Evolutionary conservation across 2,113 vertebrate species (phyloP).

Genomic region (Gulo gulo): DNA sequence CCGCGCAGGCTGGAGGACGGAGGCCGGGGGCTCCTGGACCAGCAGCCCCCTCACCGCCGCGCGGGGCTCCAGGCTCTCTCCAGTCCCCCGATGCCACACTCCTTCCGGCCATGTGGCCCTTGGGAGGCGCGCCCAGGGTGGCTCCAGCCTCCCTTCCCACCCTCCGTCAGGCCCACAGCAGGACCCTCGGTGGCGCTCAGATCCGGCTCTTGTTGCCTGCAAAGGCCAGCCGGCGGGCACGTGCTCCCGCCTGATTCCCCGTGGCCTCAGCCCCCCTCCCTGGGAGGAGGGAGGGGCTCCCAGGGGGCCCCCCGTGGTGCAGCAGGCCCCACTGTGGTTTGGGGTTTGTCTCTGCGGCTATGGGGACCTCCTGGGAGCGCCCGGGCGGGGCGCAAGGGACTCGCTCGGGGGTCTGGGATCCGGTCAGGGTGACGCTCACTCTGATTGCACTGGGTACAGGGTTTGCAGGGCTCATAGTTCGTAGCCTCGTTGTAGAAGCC

Average conservation of each 20-base stretch:
- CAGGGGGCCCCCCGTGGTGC: accelerated
- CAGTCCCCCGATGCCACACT: accelerated
- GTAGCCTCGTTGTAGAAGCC: slow-evolving; percentile 61
- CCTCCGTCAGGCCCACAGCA: not conserved
- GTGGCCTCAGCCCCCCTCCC: not conserved
- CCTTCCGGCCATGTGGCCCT: not conserved
- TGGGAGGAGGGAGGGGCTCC: not conserved
- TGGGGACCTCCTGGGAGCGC: not conserved
- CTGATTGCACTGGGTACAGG: slow-evolving; percentile 74
- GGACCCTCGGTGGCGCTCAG: not conserved
- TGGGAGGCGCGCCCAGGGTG: accelerated
- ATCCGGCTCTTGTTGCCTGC: not conserved
- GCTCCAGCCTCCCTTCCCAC: not conserved
- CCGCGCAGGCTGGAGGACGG: not conserved
- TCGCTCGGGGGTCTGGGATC: not conserved
- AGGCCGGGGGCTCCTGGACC: not conserved
- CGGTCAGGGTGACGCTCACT: slow-evolving; percentile 64
- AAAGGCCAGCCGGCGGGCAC: not conserved
- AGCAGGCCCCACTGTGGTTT: not conserved
- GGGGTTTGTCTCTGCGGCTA: not conserved
- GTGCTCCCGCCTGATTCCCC: not conserved
- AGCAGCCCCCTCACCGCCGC: not conserved
- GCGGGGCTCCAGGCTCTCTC: not conserved
- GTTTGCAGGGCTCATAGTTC: slow-evolving; percentile 68
- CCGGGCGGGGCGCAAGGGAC: not conserved